Evolutionary conservation across 1,140 invertebrate species (phyloP), one percentile per base, ranked within the genome.

Genomic region (Hycleus phaleratus): DNA sequence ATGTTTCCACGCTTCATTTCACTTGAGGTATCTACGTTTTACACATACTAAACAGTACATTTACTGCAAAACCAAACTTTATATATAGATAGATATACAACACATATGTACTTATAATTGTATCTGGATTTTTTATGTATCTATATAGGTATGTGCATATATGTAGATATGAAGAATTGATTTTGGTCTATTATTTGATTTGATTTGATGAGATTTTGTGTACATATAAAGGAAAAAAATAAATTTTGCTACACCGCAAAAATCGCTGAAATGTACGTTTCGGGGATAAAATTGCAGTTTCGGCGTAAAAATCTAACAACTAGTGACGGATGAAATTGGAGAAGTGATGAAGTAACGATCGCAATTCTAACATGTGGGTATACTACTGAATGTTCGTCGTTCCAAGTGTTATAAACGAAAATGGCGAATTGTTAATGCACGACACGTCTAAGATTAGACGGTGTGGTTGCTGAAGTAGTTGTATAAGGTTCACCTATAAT

Each of bases 1-100:
- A 70, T 69, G 66, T 72, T 72, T 66, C 66, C 65, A 66, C 68
- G 68, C 70, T 72, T 71, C 69, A 72, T 72, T 72, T 69, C 69
- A 70, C 69, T 71, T 68, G 69, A 71, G 69, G 61, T 68, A 61
- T 61, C 47, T 59, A 71, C 71, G 66, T 59, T 56, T 52, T 53
- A 55, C 62, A 67, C 71, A 72, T 71, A 72, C 65, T 69, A 71
- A 72, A 55, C 53, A 68, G 57, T 44, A 26, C 46, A 63, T 59
- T 63, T 32, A 32, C 32, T 32, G 60, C 57, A 50, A 66, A 59
- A 61, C 18, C 18, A 18, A 63, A 67, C 48, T 49, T 46, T 55
- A 59, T 49, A 26, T 40, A 49, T 43, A 39, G 11, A 49, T 43
- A 39, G 11, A 18, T 26, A n/a, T 51, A 40, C 18, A 51, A 51